Conservation (phyloP, 2,888 invertebrate species). For the Dryococelus australis region DNA sequence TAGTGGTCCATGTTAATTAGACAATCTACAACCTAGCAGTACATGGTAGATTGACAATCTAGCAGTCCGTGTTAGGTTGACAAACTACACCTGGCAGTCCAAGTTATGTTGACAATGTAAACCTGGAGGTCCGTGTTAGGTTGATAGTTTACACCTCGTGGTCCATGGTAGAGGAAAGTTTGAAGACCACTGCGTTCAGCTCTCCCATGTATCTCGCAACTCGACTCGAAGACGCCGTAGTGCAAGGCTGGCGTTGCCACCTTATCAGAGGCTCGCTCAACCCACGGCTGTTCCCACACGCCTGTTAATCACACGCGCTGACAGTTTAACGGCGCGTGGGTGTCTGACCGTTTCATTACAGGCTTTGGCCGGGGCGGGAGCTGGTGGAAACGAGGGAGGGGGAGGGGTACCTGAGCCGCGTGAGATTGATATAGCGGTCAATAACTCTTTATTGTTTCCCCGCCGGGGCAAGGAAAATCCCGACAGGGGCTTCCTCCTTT, state of each 20-base stretch:
- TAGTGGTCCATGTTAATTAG: too few relatives aligned
- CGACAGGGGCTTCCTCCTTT: not conserved
- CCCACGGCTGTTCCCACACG: not conserved
- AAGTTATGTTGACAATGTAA: too few relatives aligned
- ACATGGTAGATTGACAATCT: too few relatives aligned
- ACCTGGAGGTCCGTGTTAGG: too few relatives aligned
- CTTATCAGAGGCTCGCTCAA: not conserved
- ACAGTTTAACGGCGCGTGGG: conserved; percentile 9
- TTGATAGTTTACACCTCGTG: too few relatives aligned
- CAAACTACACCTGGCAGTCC: too few relatives aligned
- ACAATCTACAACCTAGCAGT: too few relatives aligned
- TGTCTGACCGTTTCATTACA: not conserved
- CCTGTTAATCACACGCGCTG: not conserved
- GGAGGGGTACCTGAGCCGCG: not conserved
- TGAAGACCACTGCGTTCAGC: too few relatives aligned
- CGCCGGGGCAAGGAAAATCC: not conserved
- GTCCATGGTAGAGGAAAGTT: too few relatives aligned
- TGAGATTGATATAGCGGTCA: conserved; percentile 2
- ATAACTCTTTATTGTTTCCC: conserved; percentile 16
- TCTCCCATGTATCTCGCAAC: too few relatives aligned
- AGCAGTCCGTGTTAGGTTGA: too few relatives aligned
- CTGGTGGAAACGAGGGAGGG: not conserved
- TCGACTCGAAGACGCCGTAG: too few relatives aligned
- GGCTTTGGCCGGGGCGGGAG: not conserved
- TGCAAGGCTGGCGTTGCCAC: not conserved